These are phyloP conservation scores for Chaetorhynchus papuensis DNA, from an alignment of 2,113 vertebrate species.

Conservation along the genomic window DNA sequence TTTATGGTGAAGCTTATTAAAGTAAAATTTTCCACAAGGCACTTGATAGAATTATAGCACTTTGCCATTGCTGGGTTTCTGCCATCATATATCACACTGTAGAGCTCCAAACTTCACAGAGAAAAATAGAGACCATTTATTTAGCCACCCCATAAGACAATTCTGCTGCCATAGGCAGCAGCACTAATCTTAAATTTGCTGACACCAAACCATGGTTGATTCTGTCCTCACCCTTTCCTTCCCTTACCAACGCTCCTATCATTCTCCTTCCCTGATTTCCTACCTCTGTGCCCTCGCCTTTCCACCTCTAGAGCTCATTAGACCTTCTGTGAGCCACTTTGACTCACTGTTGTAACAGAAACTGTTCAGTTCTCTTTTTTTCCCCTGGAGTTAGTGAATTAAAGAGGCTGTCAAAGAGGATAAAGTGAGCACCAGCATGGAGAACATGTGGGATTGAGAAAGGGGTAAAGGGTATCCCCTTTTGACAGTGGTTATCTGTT, in stretches of 20 bases:
- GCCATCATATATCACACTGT: not conserved
- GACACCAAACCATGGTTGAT: not conserved
- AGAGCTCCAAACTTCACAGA: not conserved
- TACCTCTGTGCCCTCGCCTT: not conserved
- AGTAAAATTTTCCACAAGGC: not conserved
- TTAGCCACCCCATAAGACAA: not conserved
- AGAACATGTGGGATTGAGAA: not conserved
- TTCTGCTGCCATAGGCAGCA: not conserved
- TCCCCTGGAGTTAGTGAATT: not conserved
- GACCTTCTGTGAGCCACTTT: not conserved
- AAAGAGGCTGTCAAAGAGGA: not conserved
- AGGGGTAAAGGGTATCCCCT: not conserved
- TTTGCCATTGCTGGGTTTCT: not conserved
- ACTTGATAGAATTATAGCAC: not conserved
- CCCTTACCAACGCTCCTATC: not conserved
- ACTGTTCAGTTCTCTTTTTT: not conserved
- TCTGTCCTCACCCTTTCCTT: not conserved
- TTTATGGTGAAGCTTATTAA: not conserved
- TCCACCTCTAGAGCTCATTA: not conserved
- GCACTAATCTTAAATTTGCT: not conserved
- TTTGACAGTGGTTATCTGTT: not conserved
- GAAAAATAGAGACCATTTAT: slow-evolving; percentile 16
- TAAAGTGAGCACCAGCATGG: not conserved
- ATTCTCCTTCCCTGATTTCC: not conserved
- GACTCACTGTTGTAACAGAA: not conserved